Percentiles rank a stretch among this genome's conserved stretches.
Conservation (phyloP, 2,888 invertebrate species). For the Agrotis segetum region DNA sequence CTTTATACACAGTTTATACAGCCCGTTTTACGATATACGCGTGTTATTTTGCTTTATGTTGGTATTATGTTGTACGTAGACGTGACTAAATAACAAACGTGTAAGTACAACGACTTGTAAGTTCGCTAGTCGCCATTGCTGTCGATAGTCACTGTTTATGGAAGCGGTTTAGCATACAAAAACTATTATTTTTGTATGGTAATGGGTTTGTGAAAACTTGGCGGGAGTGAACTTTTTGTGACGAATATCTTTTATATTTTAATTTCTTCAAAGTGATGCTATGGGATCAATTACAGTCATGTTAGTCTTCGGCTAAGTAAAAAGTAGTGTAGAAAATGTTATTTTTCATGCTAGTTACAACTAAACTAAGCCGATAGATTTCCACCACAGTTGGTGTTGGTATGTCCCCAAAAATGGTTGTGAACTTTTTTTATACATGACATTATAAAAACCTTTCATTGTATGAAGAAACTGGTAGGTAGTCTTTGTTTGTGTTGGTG, state of each 20-base stretch:
- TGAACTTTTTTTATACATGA: no score
- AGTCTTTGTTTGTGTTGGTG: background rate
- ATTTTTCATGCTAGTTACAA: no score
- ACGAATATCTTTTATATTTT: conserved; percentile 5
- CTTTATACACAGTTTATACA: conserved; percentile 77
- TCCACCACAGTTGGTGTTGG: no score
- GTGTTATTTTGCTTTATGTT: conserved; percentile 81
- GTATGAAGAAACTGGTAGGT: no score
- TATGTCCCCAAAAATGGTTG: no score
- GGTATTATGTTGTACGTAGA: conserved; percentile 69
- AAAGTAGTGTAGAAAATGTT: no score
- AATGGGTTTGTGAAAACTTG: conserved; percentile 21
- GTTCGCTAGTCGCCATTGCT: conserved; percentile 41
- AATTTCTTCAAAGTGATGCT: background rate
- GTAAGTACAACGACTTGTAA: conserved; percentile 58
- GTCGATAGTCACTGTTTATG: conserved; percentile 44
- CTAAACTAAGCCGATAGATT: no score
- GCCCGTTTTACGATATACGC: conserved; percentile 80
- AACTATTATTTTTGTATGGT: conserved; percentile 39
- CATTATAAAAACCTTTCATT: no score
- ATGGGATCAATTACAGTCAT: background rate
- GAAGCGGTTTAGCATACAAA: conserved; percentile 32
- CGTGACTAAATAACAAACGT: conserved; percentile 58
- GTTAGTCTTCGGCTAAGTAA: no score
- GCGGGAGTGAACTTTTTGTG: background rate